phyloP scores from a whole-genome alignment of 1,140 invertebrate genomes.

The Listronotus bonariensis region DNA sequence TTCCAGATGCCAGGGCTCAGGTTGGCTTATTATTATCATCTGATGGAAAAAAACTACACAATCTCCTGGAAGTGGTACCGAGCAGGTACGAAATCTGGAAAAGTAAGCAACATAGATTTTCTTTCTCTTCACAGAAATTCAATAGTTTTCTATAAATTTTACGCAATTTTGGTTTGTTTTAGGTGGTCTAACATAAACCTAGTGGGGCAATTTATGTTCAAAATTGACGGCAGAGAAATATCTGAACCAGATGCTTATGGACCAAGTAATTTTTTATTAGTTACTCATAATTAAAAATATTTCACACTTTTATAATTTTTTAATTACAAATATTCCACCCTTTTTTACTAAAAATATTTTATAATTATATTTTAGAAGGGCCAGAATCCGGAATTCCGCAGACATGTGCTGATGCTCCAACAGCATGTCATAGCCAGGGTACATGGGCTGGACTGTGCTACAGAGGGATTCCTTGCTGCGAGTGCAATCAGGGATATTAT shows the following conservation, averaged over 20 bases:
- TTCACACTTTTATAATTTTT: neutral
- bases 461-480: slow-evolving; percentile 86
- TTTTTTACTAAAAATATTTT: no score
- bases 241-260: slow-evolving; percentile 67
- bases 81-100: slow-evolving; percentile 77
- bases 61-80: slow-evolving; percentile 85
- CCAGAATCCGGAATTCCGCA: slow-evolving; percentile 31
- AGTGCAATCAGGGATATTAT: slow-evolving; percentile 78
- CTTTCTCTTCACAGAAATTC: slow-evolving; percentile 26
- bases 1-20: slow-evolving; percentile 87
- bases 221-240: slow-evolving; percentile 72
- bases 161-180: slow-evolving; percentile 42
- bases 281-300: neutral
- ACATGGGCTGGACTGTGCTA: slow-evolving; percentile 82
- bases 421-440: slow-evolving; percentile 80
- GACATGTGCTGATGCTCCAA: slow-evolving; percentile 63
- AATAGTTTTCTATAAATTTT: neutral
- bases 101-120: slow-evolving; percentile 62
- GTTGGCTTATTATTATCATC: slow-evolving; percentile 85
- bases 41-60: slow-evolving; percentile 72
- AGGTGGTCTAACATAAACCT: slow-evolving; percentile 84
- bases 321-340: no score
- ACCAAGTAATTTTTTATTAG: slow-evolving; percentile 49
- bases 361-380: slow-evolving; percentile 13
- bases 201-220: slow-evolving; percentile 83